phyloP scores from a whole-genome alignment of 2,797 vertebrate genomes.

The Myoxocephalus aenaeus region DNA sequence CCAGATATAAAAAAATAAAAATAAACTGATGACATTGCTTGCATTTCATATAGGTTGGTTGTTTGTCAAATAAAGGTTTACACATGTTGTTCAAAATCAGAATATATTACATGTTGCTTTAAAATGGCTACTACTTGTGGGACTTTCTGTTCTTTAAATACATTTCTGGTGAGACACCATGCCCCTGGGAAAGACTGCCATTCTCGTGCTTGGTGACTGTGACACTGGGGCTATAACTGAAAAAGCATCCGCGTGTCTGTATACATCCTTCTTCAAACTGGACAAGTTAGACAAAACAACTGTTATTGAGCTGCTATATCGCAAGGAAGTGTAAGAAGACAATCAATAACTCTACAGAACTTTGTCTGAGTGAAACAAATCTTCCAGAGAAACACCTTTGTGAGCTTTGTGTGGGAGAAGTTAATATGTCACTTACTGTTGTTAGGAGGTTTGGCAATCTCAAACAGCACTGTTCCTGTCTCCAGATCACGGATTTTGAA shows the following conservation, averaged over 20 bases:
- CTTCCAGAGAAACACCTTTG: not conserved
- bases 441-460: constrained; percentile 96
- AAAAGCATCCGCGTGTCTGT: not conserved
- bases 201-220: constrained; percentile 5
- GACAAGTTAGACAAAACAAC: not conserved
- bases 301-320: not conserved
- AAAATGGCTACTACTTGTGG: not conserved
- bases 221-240: not conserved
- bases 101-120: not conserved
- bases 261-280: not conserved
- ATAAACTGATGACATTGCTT: not conserved
- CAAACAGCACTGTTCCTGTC: constrained; percentile 95
- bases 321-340: not conserved
- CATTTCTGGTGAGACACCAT: not conserved
- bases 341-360: not conserved
- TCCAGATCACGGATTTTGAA: constrained; percentile 99
- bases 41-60: not conserved
- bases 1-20: not conserved
- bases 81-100: not conserved
- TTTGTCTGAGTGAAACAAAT: constrained; percentile 2
- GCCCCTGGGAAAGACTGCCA: not conserved
- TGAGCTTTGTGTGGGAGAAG: not conserved
- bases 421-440: constrained; percentile 78
- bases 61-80: not conserved
- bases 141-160: not conserved